Conservation (phyloP, 2,888 invertebrate genomes). For the Apodemia zela region DNA sequence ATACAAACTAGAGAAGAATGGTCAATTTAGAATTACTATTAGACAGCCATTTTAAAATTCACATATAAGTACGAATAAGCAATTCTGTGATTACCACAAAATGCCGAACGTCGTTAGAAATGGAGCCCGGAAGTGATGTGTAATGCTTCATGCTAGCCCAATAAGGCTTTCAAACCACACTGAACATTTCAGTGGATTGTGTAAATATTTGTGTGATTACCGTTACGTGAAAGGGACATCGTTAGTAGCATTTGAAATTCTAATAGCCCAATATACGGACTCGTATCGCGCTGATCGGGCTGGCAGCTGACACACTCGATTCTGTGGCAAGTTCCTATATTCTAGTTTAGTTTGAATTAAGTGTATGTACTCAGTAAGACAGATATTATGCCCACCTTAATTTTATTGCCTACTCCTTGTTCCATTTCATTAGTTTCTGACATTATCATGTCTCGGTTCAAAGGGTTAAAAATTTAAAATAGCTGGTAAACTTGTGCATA, state of each 20-base stretch:
- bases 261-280: background rate
- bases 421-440: too few species aligned
- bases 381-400: background rate
- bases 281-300: background rate
- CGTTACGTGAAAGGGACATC: conserved; percentile 3
- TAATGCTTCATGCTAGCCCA: background rate
- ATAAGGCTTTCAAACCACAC: background rate
- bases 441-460: too few species aligned
- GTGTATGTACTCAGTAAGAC: background rate
- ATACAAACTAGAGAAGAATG: too few species aligned
- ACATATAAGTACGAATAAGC: too few species aligned
- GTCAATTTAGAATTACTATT: too few species aligned
- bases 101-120: background rate
- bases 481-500: too few species aligned
- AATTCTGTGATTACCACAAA: too few species aligned
- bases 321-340: background rate
- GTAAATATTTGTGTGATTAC: conserved; percentile 9
- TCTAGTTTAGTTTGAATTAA: background rate
- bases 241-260: conserved; percentile 1
- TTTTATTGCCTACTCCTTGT: background rate
- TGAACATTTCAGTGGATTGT: background rate
- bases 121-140: too few species aligned
- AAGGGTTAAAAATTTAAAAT: too few species aligned
- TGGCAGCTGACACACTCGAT: background rate
- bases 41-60: too few species aligned